Conservation (phyloP, 1,140 invertebrate species). For the Pseudomyrmex cubaensis region DNA sequence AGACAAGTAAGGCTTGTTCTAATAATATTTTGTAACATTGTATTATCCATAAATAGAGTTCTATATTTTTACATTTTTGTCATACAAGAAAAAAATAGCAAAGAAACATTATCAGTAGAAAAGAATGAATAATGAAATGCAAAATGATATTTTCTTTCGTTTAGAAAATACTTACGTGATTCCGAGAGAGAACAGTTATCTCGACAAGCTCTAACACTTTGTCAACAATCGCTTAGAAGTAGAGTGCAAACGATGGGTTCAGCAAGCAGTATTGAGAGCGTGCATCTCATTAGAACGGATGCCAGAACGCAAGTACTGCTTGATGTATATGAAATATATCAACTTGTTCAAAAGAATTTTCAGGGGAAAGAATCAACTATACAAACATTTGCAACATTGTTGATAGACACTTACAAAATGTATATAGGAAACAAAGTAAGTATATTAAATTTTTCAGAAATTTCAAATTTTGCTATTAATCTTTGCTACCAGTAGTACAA, state of each 20-base stretch:
- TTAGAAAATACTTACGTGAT: constrained; percentile 92
- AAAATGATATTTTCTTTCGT: constrained; percentile 50
- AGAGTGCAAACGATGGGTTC: constrained; percentile 81
- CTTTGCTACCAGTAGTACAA: not conserved
- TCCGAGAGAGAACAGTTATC: constrained; percentile 91
- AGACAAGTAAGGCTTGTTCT: constrained; percentile 88
- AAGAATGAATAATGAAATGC: not conserved
- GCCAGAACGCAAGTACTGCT: constrained; percentile 84
- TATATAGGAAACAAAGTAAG: constrained; percentile 83
- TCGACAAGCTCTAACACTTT: constrained; percentile 90
- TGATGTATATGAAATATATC: constrained; percentile 88
- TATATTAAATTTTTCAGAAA: not conserved
- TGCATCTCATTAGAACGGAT: constrained; percentile 70
- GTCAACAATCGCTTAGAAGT: constrained; percentile 87
- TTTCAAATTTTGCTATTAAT: not conserved
- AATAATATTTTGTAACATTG: not conserved
- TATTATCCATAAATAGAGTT: no score
- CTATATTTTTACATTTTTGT: no score
- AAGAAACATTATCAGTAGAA: not conserved
- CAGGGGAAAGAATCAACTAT: constrained; percentile 85
- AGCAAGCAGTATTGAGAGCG: constrained; percentile 63
- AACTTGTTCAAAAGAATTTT: constrained; percentile 87
- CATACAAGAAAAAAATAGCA: no score
- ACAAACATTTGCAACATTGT: constrained; percentile 85
- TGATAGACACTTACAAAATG: constrained; percentile 88